Base-by-base conservation (phyloP, 2,797 vertebrate species). In the Tolypeutes matacus region DNA sequence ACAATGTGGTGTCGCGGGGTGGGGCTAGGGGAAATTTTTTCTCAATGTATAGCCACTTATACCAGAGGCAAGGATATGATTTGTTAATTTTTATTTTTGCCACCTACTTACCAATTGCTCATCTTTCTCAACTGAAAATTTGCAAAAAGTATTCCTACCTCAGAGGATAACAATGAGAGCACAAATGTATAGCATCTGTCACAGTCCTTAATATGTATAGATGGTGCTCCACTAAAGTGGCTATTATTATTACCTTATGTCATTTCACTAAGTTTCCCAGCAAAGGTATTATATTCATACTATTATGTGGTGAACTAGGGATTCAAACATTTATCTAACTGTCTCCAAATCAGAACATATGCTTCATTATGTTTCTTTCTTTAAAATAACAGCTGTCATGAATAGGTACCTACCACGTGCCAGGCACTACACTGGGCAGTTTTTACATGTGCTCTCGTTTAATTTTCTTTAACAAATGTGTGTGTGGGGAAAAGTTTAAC, bases 321-420 rank as follows among this genome's bases (percentile, higher is more conserved):
- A 73, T 91, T 95, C 69, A 93, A 87, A 76, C 21, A 15, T 51
- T 78, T 81, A 7, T 34, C 78, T 39, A 4, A 3, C 39, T 72
- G 17, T 94, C 42, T 96, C 58, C 49, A 76, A 92, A 81, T 62
- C 5, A 75, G 69, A 92, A 84, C 25, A 60, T 75, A 70, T 56
- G 53, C 92, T 72, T 96, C 46, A 82, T 94, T 93, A 87, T 39
- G n/a, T 94, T 96, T 84, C 25, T 89, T 82, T 73, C 46, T 60
- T 77, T 73, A 89, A 93, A 93, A 89, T 83, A 95, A 94, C 67
- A 73, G 78, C 34, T 94, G 20, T 93, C 36, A 72, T 60, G 31
- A 77, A 89, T 76, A 77, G 46, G 25, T 67, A 81, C 18, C 81
- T 80, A 83, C 29, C 42, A 87, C 34, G 58, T 92, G 34, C 39